These are phyloP conservation scores for Orestias chungarensis DNA, from an alignment of 2,797 vertebrate genomes.

Conservation along the genomic window DNA sequence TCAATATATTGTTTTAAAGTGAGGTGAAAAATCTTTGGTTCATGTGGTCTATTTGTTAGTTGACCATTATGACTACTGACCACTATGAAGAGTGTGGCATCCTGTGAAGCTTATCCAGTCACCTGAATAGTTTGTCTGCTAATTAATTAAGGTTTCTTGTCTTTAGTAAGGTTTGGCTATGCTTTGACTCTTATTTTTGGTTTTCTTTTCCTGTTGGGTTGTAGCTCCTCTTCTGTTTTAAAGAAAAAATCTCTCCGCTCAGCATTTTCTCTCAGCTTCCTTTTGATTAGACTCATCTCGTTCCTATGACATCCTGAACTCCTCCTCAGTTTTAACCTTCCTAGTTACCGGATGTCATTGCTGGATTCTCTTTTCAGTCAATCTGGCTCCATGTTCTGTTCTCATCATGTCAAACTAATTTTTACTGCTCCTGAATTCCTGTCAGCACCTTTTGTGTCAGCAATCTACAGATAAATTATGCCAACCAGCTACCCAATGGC, in stretches of 20 bases:
- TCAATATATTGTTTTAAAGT: no score
- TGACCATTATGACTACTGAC: no score
- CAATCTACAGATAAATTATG: neutral
- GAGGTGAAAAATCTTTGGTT: no score
- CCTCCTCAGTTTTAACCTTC: neutral
- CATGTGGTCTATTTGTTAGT: no score
- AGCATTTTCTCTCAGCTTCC: neutral
- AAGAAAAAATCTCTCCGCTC: neutral
- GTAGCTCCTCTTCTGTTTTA: neutral
- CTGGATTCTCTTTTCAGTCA: neutral
- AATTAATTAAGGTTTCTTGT: neutral
- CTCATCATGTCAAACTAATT: neutral
- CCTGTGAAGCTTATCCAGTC: neutral
- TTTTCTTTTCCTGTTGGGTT: neutral
- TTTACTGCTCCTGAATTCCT: neutral
- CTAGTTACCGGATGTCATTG: neutral
- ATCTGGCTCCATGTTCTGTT: neutral
- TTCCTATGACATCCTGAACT: neutral
- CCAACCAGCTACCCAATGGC: neutral
- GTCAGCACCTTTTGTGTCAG: neutral
- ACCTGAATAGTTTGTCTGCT: neutral
- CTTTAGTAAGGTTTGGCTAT: neutral
- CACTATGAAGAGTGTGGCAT: neutral
- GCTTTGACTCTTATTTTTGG: neutral
- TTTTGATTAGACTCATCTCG: neutral